phyloP scores from a whole-genome alignment of 1,140 invertebrate genomes.

The Magallana gigas region DNA sequence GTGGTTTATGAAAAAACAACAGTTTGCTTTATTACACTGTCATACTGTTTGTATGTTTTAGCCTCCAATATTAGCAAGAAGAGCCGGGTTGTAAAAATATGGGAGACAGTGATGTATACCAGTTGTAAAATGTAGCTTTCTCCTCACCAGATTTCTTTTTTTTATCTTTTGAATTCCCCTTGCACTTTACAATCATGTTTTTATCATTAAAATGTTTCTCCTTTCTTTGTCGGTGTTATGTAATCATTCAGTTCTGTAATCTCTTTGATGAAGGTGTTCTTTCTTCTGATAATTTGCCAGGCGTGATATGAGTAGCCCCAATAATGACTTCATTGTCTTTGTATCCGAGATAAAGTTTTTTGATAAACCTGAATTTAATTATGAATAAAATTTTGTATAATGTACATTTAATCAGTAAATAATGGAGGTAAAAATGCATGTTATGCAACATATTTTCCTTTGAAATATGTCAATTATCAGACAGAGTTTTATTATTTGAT shows the following conservation, averaged over 20 bases:
- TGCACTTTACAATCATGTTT: conserved; percentile 16
- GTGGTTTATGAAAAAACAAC: conserved; percentile 27
- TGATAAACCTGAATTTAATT: too few relatives aligned
- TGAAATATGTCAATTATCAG: too few relatives aligned
- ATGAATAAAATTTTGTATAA: too few relatives aligned
- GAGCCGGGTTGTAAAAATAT: background rate
- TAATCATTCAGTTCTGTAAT: background rate
- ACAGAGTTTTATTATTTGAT: too few relatives aligned
- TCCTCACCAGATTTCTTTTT: background rate
- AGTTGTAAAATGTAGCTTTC: background rate
- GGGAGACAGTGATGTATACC: background rate
- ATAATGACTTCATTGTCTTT: background rate
- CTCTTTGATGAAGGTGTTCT: background rate
- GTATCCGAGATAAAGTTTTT: too few relatives aligned
- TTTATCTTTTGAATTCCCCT: background rate
- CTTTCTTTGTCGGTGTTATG: background rate
- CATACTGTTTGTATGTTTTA: background rate
- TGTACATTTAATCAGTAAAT: too few relatives aligned
- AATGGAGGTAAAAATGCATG: too few relatives aligned
- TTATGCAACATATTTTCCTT: too few relatives aligned
- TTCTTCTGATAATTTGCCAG: conserved; percentile 4
- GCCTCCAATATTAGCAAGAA: background rate
- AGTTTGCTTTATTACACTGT: background rate
- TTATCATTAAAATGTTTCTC: conserved; percentile 24
- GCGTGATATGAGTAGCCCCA: background rate